Evolutionary conservation across 2,113 vertebrate genomes (phyloP), one percentile per base, ranked within the genome.

Genomic region (Amblyornis subalaris): DNA sequence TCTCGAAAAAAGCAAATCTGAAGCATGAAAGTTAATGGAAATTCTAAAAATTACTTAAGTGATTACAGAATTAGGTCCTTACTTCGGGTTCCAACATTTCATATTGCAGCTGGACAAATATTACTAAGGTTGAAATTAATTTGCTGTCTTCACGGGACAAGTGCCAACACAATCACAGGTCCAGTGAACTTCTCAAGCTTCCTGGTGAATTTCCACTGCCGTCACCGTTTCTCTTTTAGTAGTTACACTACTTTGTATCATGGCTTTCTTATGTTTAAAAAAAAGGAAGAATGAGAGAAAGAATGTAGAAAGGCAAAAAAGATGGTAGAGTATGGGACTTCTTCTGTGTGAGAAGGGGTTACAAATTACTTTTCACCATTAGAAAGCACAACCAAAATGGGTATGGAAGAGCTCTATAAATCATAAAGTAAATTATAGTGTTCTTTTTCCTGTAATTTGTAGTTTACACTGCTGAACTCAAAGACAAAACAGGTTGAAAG

Each of bases 91-190:
- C n/a, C 23, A 78, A 17, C 22, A 33, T 67, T 57, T 54, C 36
- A 16, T 72, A 50, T 28, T 91, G 17, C 8, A 91, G 6, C 7
- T 72, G 28, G 60, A 45, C 33, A 50, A 26, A 81, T 25, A 22
- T 8, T 40, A 26, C 5, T 66, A 11, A 58, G 9, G 14, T 26
- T 66, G 60, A 69, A 44, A 62, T 3, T 55, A 53, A 83, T 78
- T 74, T 74, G 2, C 22, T 84, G 3, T 57, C 61, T 67, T 79
- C 40, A 48, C 11, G 0, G 0, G 9, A 35, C 0, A 7, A 85
- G 8, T 65, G 47, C 14, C 42, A 64, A 76, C 26, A 36, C 4
- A 70, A 23, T 36, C 35, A 64, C 4, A 42, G 10, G 7, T 78
- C 23, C 20, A 51, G 8, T 19, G 14, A 24, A 35, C 8, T 70